Percentiles rank a stretch among this genome's conserved stretches.
These are phyloP conservation scores for Eremobia ochroleuca DNA, from an alignment of 2,888 invertebrate genomes.

Conservation along the genomic window DNA sequence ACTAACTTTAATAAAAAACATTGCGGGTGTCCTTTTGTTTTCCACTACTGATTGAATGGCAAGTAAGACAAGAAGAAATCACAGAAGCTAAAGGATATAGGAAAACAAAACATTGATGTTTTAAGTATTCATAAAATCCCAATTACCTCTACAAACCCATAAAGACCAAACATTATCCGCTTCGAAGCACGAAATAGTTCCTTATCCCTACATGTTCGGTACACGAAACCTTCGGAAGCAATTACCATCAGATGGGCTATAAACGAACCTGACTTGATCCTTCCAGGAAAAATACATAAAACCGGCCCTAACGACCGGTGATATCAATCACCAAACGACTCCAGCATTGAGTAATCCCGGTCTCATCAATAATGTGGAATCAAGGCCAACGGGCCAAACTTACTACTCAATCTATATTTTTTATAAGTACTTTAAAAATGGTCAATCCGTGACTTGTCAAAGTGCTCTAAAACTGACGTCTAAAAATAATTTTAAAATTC, in stretches of 20 bases:
- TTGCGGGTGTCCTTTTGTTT: not conserved
- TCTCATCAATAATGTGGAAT: slow-evolving; percentile 72
- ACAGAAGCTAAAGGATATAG: no score
- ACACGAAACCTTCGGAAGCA: slow-evolving; percentile 58
- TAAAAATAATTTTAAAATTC: not conserved
- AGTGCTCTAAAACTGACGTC: not conserved
- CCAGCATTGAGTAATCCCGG: slow-evolving; percentile 64
- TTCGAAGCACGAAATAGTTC: slow-evolving; percentile 33
- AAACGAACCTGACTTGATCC: slow-evolving; percentile 65
- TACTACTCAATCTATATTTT: slow-evolving; percentile 45
- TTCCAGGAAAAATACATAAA: slow-evolving; percentile 68
- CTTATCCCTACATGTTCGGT: slow-evolving; percentile 13
- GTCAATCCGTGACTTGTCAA: slow-evolving; percentile 7
- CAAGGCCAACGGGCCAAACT: slow-evolving; percentile 59
- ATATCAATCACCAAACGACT: slow-evolving; percentile 71
- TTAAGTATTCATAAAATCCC: slow-evolving; percentile 1
- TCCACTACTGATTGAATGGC: not conserved
- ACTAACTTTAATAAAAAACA: not conserved
- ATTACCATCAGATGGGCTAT: slow-evolving; percentile 63
- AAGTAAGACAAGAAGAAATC: not conserved
- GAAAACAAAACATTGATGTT: not conserved
- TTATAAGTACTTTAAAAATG: slow-evolving; percentile 51
- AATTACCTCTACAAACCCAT: not conserved
- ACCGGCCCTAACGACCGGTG: slow-evolving; percentile 65
- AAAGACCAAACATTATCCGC: slow-evolving; percentile 12